These are phyloP conservation scores for Chionodraco myersi DNA, from an alignment of 2,113 vertebrate genomes.

Conservation along the genomic window DNA sequence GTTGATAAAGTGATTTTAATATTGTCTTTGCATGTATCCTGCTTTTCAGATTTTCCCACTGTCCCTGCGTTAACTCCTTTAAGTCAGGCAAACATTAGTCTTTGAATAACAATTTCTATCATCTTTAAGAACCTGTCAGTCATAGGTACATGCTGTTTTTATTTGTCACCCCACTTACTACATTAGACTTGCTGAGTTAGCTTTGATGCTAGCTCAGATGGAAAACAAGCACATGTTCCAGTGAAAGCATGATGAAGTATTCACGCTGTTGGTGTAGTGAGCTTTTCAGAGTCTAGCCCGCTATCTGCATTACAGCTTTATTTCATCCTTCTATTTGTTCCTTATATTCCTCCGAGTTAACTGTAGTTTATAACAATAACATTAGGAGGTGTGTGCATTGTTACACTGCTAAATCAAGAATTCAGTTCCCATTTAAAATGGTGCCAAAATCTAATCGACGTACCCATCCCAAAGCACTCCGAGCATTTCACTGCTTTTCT, in stretches of 20 bases:
- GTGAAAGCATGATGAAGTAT: conserved; percentile 53
- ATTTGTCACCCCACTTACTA: background rate
- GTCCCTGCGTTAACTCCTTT: background rate
- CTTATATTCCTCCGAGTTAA: background rate
- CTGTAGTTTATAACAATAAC: background rate
- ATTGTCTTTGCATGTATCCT: background rate
- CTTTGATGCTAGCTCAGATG: conserved; percentile 24
- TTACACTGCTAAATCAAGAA: background rate
- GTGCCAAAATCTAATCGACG: background rate
- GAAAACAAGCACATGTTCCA: conserved; percentile 36
- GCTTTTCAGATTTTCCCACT: background rate
- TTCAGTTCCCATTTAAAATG: background rate
- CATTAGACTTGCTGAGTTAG: background rate
- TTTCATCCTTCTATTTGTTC: background rate
- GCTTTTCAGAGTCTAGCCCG: conserved; percentile 1
- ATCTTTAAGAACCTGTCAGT: conserved; percentile 2
- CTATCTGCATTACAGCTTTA: background rate
- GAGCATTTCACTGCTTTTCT: background rate
- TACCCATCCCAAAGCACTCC: background rate
- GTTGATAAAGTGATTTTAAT: background rate
- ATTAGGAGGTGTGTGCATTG: background rate
- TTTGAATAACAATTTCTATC: conserved; percentile 17
- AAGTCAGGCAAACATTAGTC: background rate
- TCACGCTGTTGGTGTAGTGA: conserved; percentile 15
- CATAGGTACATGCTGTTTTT: conserved; percentile 20